Conservation (phyloP, 2,113 vertebrate genomes). For the Clinocottus analis region DNA sequence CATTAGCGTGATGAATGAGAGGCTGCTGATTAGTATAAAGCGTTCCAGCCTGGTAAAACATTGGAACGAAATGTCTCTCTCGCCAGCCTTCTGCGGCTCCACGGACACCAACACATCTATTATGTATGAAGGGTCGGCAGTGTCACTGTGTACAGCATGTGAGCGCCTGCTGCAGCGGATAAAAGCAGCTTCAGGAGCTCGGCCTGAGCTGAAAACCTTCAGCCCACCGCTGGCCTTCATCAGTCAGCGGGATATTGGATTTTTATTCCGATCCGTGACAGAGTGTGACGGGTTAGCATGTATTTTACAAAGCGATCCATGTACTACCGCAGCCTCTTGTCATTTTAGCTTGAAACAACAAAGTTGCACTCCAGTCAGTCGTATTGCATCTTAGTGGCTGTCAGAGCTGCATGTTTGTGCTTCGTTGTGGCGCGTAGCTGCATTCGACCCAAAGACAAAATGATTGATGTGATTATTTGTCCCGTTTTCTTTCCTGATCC, state of each 20-base stretch:
- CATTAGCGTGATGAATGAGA: conserved; percentile 51
- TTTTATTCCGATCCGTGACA: conserved; percentile 2
- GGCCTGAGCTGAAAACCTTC: conserved; percentile 14
- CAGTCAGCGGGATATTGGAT: conserved; percentile 4
- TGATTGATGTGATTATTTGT: conserved; percentile 52
- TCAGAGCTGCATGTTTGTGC: background rate
- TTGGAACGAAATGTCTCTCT: conserved; percentile 19
- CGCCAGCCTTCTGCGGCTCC: conserved; percentile 39
- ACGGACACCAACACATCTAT: conserved; percentile 61
- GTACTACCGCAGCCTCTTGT: background rate
- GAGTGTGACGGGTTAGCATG: conserved; percentile 3
- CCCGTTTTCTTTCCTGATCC: conserved; percentile 39
- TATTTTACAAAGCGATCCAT: background rate
- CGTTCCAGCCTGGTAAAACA: conserved; percentile 50
- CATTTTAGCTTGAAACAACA: background rate
- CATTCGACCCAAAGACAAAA: conserved; percentile 9
- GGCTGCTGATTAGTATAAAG: conserved; percentile 48
- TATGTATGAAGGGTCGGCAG: conserved; percentile 57
- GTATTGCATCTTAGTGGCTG: background rate
- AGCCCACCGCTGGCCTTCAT: conserved; percentile 33
- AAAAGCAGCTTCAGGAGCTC: conserved; percentile 28
- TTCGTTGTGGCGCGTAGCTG: background rate
- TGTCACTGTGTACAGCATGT: conserved; percentile 49
- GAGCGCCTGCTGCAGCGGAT: conserved; percentile 39
- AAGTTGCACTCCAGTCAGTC: background rate